These are phyloP conservation scores for Cataglyphis altisquamis DNA, from an alignment of 2,888 invertebrate species.

Conservation along the genomic window DNA sequence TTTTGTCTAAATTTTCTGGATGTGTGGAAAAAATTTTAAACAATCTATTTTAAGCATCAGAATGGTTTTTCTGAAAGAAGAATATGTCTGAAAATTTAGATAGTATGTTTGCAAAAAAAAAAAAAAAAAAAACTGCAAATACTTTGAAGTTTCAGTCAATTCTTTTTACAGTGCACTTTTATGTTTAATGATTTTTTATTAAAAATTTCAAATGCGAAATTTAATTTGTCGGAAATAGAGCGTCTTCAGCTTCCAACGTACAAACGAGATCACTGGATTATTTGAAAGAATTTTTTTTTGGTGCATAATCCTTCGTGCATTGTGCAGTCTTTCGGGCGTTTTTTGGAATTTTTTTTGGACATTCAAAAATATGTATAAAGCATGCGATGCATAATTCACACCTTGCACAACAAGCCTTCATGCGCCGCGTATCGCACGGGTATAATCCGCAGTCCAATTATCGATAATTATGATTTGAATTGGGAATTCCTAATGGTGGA, in stretches of 20 bases:
- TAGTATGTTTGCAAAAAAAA: no score
- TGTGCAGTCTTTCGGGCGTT: not conserved
- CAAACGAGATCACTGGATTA: not conserved
- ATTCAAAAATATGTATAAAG: conserved; percentile 39
- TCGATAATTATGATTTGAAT: conserved; percentile 82
- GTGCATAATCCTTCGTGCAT: not conserved
- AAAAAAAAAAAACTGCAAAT: no score
- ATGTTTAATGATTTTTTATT: not conserved
- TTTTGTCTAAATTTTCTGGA: no score
- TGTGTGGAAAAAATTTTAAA: no score
- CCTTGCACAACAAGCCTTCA: conserved; percentile 75
- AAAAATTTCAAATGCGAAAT: not conserved
- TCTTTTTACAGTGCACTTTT: no score
- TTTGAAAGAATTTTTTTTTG: not conserved
- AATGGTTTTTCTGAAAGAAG: no score
- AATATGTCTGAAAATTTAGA: no score
- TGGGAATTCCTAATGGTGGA: conserved; percentile 79
- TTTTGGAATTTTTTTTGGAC: not conserved
- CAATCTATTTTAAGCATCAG: no score
- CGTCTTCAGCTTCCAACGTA: not conserved
- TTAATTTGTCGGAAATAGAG: not conserved
- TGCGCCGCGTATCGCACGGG: conserved; percentile 74
- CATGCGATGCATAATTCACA: conserved; percentile 78
- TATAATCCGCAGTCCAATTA: conserved; percentile 83
- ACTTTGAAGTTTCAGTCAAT: no score